A percentile compares a stretch with the other conserved stretches of the same genome.
phyloP scores from a whole-genome alignment of 2,888 invertebrate species.

The Tetropium fuscum region DNA sequence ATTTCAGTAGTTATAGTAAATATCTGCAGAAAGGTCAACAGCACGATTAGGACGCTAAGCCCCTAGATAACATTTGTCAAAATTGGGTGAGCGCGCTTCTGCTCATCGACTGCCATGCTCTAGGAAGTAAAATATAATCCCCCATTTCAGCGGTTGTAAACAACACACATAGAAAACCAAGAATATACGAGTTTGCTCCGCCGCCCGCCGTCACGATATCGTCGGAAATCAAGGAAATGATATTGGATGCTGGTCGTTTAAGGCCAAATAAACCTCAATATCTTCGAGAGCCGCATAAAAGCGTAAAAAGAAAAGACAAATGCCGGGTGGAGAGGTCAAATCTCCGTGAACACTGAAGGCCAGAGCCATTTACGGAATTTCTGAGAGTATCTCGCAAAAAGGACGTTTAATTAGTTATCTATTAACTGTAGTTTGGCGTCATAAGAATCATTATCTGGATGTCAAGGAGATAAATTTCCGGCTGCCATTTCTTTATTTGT shows the following conservation, averaged over 20 bases:
- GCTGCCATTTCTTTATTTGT: too few species aligned
- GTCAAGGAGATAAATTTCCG: too few species aligned
- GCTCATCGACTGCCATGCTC: not conserved
- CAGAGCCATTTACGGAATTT: too few species aligned
- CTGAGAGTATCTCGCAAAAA: too few species aligned
- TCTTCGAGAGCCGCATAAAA: not conserved
- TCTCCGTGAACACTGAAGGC: too few species aligned
- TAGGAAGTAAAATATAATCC: not conserved
- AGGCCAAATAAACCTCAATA: slow-evolving; percentile 11
- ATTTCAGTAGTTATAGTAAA: not conserved
- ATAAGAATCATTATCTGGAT: too few species aligned
- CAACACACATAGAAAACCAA: not conserved
- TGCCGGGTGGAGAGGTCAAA: not conserved
- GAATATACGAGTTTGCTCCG: not conserved
- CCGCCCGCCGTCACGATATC: not conserved
- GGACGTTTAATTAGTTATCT: too few species aligned
- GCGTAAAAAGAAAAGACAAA: slow-evolving; percentile 14
- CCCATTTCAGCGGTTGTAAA: slow-evolving; percentile 12
- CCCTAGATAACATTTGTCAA: slow-evolving; percentile 5
- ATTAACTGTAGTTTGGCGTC: too few species aligned
- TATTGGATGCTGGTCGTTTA: slow-evolving; percentile 18
- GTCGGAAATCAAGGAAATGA: slow-evolving; percentile 17
- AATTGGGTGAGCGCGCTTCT: slow-evolving; percentile 4
- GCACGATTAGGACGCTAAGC: slow-evolving; percentile 11
- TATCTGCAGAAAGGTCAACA: slow-evolving; percentile 12